Evolutionary conservation across 2,113 vertebrate species (phyloP).

Genomic region (Sus scrofa): T2T-Sscrofa CM000824.6:175186501-175187000

Average conservation of each 20-base stretch:
- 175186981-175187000: background rate
- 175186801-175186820: background rate
- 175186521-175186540: background rate
- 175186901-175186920: background rate
- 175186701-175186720: background rate
- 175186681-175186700: background rate
- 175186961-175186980: no score
- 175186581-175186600: constrained; percentile 29
- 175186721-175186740: background rate
- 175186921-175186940: background rate
- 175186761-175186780: background rate
- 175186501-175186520: background rate
- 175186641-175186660: background rate
- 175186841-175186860: background rate
- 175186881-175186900: constrained; percentile 22
- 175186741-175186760: background rate
- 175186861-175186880: background rate
- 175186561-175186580: constrained; percentile 12
- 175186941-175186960: background rate
- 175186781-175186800: constrained; percentile 28
- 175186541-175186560: constrained; percentile 46
- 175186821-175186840: constrained; percentile 5
- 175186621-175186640: background rate
- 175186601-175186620: background rate
- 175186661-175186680: background rate